phyloP scores from a whole-genome alignment of 2,888 invertebrate genomes.

The Thera obeliscata region DNA sequence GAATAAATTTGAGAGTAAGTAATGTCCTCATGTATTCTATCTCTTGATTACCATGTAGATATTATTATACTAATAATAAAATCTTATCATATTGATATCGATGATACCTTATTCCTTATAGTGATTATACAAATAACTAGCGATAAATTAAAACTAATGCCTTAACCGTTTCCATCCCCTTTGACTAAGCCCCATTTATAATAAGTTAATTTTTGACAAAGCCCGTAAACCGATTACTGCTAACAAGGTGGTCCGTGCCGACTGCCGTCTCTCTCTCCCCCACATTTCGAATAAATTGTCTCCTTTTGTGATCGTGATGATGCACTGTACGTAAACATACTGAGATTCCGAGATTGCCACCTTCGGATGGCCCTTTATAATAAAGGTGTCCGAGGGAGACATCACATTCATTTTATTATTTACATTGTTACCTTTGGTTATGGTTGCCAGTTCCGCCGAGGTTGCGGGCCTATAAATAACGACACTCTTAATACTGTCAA shows the following conservation, averaged over 20 bases:
- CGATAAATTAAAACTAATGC: constrained; percentile 41
- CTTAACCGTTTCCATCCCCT: constrained; percentile 34
- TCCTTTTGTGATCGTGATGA: constrained; percentile 65
- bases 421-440: constrained; percentile 47
- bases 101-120: no score
- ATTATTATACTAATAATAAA: no score
- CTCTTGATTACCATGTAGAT: neutral
- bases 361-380: constrained; percentile 59
- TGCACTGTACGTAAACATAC: constrained; percentile 55
- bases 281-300: constrained; percentile 59
- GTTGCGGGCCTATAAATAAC: constrained; percentile 44
- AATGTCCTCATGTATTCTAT: neutral
- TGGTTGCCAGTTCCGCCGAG: constrained; percentile 46
- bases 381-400: constrained; percentile 54
- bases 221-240: constrained; percentile 75
- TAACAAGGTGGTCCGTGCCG: constrained; percentile 75
- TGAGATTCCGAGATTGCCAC: constrained; percentile 64
- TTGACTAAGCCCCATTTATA: constrained; percentile 61
- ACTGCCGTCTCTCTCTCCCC: constrained; percentile 55
- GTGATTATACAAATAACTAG: constrained; percentile 25
- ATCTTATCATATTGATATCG: no score
- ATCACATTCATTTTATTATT: constrained; percentile 56
- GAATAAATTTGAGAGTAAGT: no score
- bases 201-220: constrained; percentile 75
- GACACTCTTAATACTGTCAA: constrained; percentile 37